Evolutionary conservation across 2,113 vertebrate genomes (phyloP).

Genomic region (Embiotoca jacksoni): DNA sequence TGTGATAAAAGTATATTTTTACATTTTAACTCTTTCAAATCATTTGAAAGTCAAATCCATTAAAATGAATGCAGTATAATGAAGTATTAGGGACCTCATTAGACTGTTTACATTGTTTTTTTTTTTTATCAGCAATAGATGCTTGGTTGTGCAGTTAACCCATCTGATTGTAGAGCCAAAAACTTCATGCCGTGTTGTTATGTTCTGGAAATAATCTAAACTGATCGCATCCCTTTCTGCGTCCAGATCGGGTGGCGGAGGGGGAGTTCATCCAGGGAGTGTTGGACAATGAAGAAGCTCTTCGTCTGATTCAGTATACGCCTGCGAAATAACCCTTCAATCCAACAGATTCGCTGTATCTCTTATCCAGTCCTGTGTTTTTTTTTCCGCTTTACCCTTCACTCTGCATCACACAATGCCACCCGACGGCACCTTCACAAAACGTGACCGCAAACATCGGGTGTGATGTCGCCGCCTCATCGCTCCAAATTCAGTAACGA

Average conservation of each 20-base stretch:
- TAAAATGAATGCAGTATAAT: too few species aligned
- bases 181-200: neutral
- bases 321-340: slow-evolving; percentile 45
- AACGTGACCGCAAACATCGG: neutral
- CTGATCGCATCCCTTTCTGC: neutral
- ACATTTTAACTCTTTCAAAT: too few species aligned
- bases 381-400: neutral
- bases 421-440: slow-evolving; percentile 8
- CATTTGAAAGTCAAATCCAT: too few species aligned
- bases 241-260: slow-evolving; percentile 75
- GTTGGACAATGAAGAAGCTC: slow-evolving; percentile 65
- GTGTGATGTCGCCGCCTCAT: neutral
- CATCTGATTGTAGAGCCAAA: too few species aligned
- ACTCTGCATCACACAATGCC: neutral
- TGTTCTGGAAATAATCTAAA: neutral
- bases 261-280: slow-evolving; percentile 79
- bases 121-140: too few species aligned
- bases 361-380: neutral
- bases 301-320: slow-evolving; percentile 79
- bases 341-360: neutral
- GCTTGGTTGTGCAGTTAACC: too few species aligned
- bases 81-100: too few species aligned
- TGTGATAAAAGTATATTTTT: too few species aligned
- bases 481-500: slow-evolving; percentile 5
- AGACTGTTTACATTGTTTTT: too few species aligned